These are phyloP conservation scores for Vipera latastei DNA, from an alignment of 2,797 vertebrate species.

Conservation along the genomic window DNA sequence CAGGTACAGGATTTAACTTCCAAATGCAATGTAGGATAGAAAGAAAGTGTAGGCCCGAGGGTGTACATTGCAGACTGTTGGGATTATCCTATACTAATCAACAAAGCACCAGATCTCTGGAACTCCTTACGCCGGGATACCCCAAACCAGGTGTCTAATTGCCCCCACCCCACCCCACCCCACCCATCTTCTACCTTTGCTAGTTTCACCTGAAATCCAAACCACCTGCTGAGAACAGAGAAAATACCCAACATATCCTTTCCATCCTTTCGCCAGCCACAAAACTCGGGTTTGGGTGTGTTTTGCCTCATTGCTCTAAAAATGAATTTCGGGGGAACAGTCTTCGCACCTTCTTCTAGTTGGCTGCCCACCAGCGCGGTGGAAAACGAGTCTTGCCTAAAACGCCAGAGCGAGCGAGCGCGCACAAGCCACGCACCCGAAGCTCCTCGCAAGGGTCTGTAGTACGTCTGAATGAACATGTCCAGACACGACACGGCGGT, in stretches of 20 bases:
- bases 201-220: neutral
- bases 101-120: neutral
- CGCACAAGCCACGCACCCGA: neutral
- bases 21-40: neutral
- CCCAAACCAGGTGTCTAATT: neutral
- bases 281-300: too few species aligned
- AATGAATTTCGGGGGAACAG: neutral
- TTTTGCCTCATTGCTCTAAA: neutral
- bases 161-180: too few species aligned
- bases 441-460: neutral
- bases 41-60: neutral
- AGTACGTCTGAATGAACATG: neutral
- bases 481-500: neutral
- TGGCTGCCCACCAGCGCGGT: neutral
- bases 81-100: neutral
- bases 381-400: neutral
- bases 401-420: neutral
- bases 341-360: neutral
- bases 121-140: neutral
- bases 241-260: neutral
- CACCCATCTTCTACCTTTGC: neutral
- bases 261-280: neutral
- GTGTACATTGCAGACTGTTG: too few species aligned
- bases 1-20: neutral
- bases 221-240: neutral